Evolutionary conservation across 2,797 vertebrate species (phyloP).

Genomic region (Vespertilio murinus): DNA sequence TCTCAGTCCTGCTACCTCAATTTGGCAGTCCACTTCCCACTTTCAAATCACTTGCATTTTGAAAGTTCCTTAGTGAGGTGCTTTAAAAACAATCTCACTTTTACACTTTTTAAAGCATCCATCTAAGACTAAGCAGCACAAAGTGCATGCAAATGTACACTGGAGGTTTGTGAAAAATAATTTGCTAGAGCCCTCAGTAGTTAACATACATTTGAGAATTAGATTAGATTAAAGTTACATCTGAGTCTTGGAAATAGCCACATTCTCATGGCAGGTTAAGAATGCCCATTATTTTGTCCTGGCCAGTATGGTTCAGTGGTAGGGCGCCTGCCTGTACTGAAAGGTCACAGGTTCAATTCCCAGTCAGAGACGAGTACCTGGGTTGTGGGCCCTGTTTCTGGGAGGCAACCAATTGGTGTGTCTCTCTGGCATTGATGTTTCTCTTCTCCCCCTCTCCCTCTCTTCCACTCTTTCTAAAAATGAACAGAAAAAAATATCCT

Average conservation of each 20-base stretch:
- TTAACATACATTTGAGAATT: no score
- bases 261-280: neutral
- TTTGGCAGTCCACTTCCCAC: neutral
- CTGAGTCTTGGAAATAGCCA: no score
- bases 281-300: neutral
- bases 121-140: constrained; percentile 17
- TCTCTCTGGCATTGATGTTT: no score
- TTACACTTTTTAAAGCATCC: constrained; percentile 37
- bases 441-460: no score
- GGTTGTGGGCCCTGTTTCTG: no score
- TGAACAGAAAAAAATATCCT: no score
- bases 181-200: neutral
- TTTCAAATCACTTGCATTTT: neutral
- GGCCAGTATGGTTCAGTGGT: neutral
- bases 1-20: neutral
- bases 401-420: no score
- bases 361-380: no score
- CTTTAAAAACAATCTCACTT: neutral
- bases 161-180: neutral
- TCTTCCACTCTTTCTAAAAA: no score
- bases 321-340: no score
- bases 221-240: no score
- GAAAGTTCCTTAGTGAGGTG: neutral
- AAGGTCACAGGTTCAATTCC: no score
- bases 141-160: neutral